These are phyloP conservation scores for Trichogramma evanescens DNA, from an alignment of 2,888 invertebrate species.

Conservation along the genomic window DNA sequence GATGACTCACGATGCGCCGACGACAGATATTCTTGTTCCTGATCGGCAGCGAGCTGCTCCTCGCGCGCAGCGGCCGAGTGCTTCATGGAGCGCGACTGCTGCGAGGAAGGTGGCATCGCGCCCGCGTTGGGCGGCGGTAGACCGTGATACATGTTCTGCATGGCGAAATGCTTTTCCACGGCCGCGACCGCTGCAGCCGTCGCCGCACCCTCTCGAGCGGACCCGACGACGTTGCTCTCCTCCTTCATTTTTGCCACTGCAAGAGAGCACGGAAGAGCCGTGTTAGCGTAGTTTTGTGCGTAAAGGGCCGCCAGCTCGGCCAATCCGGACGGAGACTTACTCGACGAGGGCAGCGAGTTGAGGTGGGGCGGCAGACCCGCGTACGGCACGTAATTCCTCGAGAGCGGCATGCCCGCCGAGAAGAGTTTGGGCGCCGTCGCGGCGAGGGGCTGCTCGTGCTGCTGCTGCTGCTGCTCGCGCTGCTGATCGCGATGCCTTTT, in stretches of 20 bases:
- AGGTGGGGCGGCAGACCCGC: conserved; percentile 59
- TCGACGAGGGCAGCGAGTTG: conserved; percentile 47
- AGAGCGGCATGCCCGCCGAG: conserved; percentile 56
- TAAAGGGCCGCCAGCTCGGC: neutral
- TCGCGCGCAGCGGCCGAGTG: conserved; percentile 29
- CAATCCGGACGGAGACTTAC: conserved; percentile 30
- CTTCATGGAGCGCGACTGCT: conserved; percentile 43
- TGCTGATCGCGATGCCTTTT: too few species aligned
- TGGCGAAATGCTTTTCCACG: conserved; percentile 43
- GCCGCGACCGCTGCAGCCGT: conserved; percentile 35
- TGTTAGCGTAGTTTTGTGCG: neutral
- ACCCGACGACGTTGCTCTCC: conserved; percentile 34
- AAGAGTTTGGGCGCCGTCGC: conserved; percentile 55
- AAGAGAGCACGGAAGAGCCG: neutral
- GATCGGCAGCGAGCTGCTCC: conserved; percentile 29
- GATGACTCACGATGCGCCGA: conserved; percentile 54
- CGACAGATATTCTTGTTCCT: conserved; percentile 59
- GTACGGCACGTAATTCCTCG: conserved; percentile 53
- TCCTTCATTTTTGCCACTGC: conserved; percentile 44
- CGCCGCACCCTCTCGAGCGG: neutral
- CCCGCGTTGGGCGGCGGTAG: conserved; percentile 40
- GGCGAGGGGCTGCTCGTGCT: conserved; percentile 52
- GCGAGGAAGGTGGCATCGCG: conserved; percentile 44
- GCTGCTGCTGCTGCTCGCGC: conserved; percentile 16
- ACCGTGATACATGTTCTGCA: conserved; percentile 42